Conservation (phyloP, 2,797 vertebrate species). For the Dicrostonyx torquatus region DNA sequence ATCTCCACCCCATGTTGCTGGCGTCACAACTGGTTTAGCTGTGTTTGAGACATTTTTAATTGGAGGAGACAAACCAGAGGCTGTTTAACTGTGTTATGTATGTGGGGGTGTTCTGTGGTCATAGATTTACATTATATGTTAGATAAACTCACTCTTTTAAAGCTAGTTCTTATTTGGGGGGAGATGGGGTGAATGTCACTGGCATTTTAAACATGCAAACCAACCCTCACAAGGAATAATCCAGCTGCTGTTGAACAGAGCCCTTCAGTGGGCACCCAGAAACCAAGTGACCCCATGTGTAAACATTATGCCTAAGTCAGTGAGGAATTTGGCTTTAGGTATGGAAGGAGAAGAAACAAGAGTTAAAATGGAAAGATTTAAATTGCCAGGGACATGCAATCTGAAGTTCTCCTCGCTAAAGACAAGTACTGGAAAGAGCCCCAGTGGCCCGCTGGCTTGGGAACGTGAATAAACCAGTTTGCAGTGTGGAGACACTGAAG, state of each 20-base stretch:
- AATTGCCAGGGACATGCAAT: background rate
- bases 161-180: background rate
- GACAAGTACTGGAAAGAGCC: background rate
- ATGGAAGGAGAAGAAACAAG: slow-evolving; percentile 32
- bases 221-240: background rate
- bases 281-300: background rate
- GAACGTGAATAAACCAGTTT: background rate
- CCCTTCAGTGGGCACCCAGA: background rate
- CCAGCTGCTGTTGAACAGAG: background rate
- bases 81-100: background rate
- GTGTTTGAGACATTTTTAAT: background rate
- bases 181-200: background rate
- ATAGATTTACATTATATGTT: background rate
- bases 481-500: background rate
- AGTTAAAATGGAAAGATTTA: slow-evolving; percentile 8
- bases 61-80: background rate
- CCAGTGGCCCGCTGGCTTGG: background rate
- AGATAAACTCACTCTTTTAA: slow-evolving; percentile 44
- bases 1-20: background rate
- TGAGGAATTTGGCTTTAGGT: background rate
- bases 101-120: background rate
- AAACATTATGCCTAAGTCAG: slow-evolving; percentile 47
- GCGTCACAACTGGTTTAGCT: slow-evolving; percentile 30
- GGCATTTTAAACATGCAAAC: slow-evolving; percentile 4
- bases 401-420: background rate